phyloP scores from a whole-genome alignment of 1,140 invertebrate species.

The Drosophila nigrodunni region DNA sequence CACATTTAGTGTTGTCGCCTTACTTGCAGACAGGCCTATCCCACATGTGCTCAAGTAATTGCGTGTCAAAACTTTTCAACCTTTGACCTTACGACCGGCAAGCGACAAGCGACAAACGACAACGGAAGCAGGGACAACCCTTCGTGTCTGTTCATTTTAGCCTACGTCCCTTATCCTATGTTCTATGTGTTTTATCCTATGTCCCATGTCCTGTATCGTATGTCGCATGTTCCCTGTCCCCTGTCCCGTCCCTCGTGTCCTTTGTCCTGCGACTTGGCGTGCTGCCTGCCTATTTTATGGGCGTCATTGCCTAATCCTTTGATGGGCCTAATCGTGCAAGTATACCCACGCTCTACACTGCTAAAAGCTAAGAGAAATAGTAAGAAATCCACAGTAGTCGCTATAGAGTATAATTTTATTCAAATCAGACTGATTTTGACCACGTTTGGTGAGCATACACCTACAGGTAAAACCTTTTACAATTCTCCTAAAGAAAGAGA shows the following conservation, averaged over 20 bases:
- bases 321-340: slow-evolving; percentile 76
- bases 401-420: too few relatives aligned
- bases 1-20: slow-evolving; percentile 14
- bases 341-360: slow-evolving; percentile 27
- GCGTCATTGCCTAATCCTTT: slow-evolving; percentile 74
- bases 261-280: slow-evolving; percentile 16
- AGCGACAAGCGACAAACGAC: slow-evolving; percentile 1
- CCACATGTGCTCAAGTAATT: slow-evolving; percentile 2
- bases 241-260: slow-evolving; percentile 1
- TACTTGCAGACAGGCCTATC: slow-evolving; percentile 16
- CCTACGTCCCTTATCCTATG: too few relatives aligned
- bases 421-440: too few relatives aligned
- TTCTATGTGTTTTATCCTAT: too few relatives aligned
- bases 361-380: too few relatives aligned
- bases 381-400: too few relatives aligned
- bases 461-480: too few relatives aligned
- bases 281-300: slow-evolving; percentile 51
- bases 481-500: too few relatives aligned
- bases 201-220: too few relatives aligned
- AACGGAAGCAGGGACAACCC: too few relatives aligned
- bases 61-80: slow-evolving; percentile 72
- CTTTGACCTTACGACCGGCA: slow-evolving; percentile 53
- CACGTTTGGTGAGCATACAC: too few relatives aligned
- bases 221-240: neutral
- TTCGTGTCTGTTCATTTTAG: too few relatives aligned